phyloP scores from a whole-genome alignment of 2,113 vertebrate genomes.

The Dermatemys mawii region DNA sequence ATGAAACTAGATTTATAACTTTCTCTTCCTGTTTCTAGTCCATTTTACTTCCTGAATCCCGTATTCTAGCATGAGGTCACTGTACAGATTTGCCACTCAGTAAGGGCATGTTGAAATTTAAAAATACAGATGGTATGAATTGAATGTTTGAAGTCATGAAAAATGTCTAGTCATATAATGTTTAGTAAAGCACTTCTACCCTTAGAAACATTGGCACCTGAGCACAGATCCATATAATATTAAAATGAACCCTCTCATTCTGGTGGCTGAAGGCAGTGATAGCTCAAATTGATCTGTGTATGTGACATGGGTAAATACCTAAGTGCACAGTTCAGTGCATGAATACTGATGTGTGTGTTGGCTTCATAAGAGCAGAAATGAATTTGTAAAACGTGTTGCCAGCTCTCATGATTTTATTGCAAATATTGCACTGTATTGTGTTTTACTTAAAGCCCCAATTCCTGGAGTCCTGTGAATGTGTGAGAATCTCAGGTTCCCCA shows the following conservation, averaged over 20 bases:
- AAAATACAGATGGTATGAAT: not conserved
- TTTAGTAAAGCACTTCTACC: not conserved
- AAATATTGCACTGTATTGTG: not conserved
- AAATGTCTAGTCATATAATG: not conserved
- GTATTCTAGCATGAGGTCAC: not conserved
- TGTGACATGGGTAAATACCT: not conserved
- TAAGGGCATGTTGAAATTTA: not conserved
- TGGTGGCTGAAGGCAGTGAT: not conserved
- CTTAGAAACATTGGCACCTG: not conserved
- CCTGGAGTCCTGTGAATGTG: not conserved
- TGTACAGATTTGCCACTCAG: not conserved
- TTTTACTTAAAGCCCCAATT: not conserved
- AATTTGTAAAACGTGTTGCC: not conserved
- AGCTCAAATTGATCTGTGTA: not conserved
- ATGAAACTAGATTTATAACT: not conserved
- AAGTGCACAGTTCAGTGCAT: not conserved
- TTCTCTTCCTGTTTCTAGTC: not conserved
- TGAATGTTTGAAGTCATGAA: not conserved
- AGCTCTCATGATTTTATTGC: not conserved
- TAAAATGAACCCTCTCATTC: not conserved
- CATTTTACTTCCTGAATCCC: not conserved
- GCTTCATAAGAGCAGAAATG: not conserved
- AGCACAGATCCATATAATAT: not conserved
- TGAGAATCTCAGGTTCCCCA: not conserved
- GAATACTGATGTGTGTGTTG: not conserved